Evolutionary conservation across 2,113 vertebrate genomes (phyloP).

Genomic region (Cheilinus undulatus): DNA sequence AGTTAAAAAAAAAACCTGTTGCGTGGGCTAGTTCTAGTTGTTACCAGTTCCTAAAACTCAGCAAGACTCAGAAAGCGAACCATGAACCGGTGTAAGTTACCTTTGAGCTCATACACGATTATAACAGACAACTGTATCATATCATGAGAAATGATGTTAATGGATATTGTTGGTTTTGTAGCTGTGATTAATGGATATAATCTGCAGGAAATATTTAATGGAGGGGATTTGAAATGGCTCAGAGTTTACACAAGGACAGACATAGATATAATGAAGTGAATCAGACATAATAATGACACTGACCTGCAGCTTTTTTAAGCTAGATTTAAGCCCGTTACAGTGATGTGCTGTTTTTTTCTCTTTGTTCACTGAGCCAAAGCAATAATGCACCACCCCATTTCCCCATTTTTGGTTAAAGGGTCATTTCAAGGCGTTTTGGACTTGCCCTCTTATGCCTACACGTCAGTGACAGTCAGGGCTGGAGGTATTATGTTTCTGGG

Average conservation of each 20-base stretch:
- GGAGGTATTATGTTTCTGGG: too few relatives aligned
- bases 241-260: conserved; percentile 83
- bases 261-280: neutral
- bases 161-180: conserved; percentile 12
- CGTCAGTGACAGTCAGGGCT: too few relatives aligned
- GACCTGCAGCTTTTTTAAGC: neutral
- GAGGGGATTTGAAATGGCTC: conserved; percentile 85
- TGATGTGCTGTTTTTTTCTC: neutral
- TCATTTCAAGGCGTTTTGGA: too few relatives aligned
- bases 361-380: too few relatives aligned
- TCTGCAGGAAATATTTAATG: conserved; percentile 87
- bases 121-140: neutral
- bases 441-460: too few relatives aligned
- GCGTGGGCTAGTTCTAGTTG: too few relatives aligned
- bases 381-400: too few relatives aligned
- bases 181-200: conserved; percentile 88
- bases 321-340: neutral
- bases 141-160: neutral
- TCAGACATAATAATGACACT: neutral
- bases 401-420: too few relatives aligned
- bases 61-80: neutral
- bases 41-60: too few relatives aligned
- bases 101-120: neutral
- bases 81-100: neutral
- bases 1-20: conserved; percentile 3